Evolutionary conservation across 2,797 vertebrate genomes (phyloP).

Genomic region (Aphelocoma californica): DNA sequence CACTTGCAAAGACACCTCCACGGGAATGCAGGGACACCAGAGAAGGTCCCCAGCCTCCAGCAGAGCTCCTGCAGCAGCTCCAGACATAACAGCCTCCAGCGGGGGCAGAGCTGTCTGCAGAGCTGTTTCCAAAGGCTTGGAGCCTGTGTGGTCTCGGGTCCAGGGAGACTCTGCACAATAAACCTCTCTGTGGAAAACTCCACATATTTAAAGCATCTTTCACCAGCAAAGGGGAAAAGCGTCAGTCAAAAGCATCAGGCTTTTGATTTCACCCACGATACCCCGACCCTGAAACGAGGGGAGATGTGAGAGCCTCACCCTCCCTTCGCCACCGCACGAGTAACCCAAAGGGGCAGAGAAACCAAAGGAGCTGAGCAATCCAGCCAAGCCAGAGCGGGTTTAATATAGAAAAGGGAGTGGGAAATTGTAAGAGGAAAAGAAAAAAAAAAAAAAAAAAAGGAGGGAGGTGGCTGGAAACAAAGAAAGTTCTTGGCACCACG

Average conservation of each 20-base stretch:
- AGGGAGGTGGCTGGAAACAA: slow-evolving; percentile 72
- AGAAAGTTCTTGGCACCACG: slow-evolving; percentile 59
- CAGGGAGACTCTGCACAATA: slow-evolving; percentile 34
- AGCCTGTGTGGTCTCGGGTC: slow-evolving; percentile 50
- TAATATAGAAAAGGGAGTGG: slow-evolving; percentile 50
- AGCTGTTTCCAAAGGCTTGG: not conserved
- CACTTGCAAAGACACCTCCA: not conserved
- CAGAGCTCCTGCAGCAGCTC: not conserved
- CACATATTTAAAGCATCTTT: slow-evolving; percentile 50
- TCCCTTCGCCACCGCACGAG: accelerated
- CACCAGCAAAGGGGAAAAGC: not conserved
- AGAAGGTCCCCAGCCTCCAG: not conserved
- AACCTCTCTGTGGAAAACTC: slow-evolving; percentile 53
- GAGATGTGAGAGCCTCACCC: not conserved
- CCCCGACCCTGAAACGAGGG: accelerated
- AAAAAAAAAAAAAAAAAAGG: not conserved
- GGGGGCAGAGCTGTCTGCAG: slow-evolving; percentile 32
- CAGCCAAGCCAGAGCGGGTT: not conserved
- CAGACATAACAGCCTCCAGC: slow-evolving; percentile 44
- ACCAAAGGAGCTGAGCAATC: not conserved
- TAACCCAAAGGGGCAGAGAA: not conserved
- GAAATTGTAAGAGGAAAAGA: slow-evolving; percentile 47
- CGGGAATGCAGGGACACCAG: not conserved
- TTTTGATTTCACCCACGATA: not conserved
- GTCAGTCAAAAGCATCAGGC: not conserved